These are phyloP conservation scores for Gorsachius goisagi DNA, from an alignment of 2,113 vertebrate species.

Conservation along the genomic window DNA sequence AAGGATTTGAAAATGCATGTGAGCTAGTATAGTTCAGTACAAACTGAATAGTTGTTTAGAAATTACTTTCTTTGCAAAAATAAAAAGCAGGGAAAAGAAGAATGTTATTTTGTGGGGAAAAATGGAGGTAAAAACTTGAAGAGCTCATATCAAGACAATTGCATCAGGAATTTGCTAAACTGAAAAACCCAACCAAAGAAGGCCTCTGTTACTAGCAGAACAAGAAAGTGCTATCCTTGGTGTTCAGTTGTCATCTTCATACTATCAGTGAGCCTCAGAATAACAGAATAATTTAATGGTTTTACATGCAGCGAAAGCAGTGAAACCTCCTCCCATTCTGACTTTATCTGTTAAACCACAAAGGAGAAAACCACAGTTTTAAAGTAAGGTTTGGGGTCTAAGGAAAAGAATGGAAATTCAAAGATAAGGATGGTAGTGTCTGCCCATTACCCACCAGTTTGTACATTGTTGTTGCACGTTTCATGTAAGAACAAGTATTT, in stretches of 20 bases:
- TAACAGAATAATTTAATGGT: conserved; percentile 61
- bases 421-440: not conserved
- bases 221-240: conserved; percentile 30
- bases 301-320: not conserved
- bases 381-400: conserved; percentile 6
- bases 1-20: not conserved
- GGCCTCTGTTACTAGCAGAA: not conserved
- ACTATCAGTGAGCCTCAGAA: conserved; percentile 49
- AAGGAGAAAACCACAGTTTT: not conserved
- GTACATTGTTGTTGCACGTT: not conserved
- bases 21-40: not conserved
- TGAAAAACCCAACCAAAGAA: conserved; percentile 10
- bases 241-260: conserved; percentile 34
- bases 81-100: not conserved
- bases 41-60: not conserved
- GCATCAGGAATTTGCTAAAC: not conserved
- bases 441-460: not conserved
- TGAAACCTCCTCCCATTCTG: conserved; percentile 41
- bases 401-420: conserved; percentile 15
- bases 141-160: not conserved
- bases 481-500: not conserved
- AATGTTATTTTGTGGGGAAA: not conserved
- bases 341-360: conserved; percentile 69
- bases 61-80: not conserved
- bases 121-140: not conserved